phyloP scores from a whole-genome alignment of 2,888 invertebrate genomes.

The Rapana venosa region DNA sequence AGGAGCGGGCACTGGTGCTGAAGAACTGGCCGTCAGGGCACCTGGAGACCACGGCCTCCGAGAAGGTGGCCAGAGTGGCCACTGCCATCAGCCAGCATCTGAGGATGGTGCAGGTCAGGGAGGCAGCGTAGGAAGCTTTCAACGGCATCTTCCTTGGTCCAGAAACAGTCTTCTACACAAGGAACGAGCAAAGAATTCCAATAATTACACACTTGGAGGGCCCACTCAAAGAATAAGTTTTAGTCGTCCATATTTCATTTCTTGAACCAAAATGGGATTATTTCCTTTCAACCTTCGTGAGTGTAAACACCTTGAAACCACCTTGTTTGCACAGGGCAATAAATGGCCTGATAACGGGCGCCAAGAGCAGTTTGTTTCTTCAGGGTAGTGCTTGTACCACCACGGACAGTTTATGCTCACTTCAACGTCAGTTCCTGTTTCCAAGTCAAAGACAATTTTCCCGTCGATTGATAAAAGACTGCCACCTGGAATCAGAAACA shows the following conservation, averaged over 20 bases:
- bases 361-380: too few species aligned
- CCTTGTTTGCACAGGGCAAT: neutral
- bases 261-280: neutral
- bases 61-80: neutral
- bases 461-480: too few species aligned
- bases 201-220: neutral
- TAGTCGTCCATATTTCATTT: neutral
- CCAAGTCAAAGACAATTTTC: too few species aligned
- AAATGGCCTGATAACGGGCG: too few species aligned
- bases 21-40: slow-evolving; percentile 31
- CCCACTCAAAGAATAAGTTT: neutral
- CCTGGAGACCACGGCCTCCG: neutral
- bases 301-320: neutral
- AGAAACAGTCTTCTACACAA: neutral
- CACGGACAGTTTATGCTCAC: too few species aligned
- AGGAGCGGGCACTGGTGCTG: neutral
- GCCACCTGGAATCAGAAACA: neutral
- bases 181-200: neutral
- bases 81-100: neutral
- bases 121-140: neutral
- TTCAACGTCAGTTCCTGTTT: too few species aligned
- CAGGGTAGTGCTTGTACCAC: too few species aligned
- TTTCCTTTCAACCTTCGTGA: neutral
- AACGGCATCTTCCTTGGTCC: neutral
- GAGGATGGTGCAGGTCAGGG: neutral